Evolutionary conservation across 2,888 invertebrate species (phyloP).

Genomic region (Euplexia lucipara): DNA sequence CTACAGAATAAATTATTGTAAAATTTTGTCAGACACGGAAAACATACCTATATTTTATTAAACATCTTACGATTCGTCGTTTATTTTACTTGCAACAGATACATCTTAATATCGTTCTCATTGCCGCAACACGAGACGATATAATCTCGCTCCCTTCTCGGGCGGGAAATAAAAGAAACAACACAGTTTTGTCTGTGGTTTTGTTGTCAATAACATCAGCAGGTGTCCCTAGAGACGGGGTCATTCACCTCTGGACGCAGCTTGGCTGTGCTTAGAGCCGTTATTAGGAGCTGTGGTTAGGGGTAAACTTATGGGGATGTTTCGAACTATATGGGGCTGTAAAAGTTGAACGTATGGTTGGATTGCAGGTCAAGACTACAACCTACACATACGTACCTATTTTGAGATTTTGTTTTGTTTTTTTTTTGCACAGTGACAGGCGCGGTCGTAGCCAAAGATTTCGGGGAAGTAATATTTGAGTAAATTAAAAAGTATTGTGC

Average conservation of each 20-base stretch:
- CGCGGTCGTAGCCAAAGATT: too few relatives aligned
- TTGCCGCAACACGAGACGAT: constrained; percentile 38
- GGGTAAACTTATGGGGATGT: constrained; percentile 69
- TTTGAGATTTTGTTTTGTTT: too few relatives aligned
- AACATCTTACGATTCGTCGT: not conserved
- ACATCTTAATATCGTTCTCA: constrained; percentile 31
- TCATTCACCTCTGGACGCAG: constrained; percentile 79
- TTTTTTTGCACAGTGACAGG: too few relatives aligned
- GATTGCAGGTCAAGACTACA: constrained; percentile 49
- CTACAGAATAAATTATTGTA: not conserved
- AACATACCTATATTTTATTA: not conserved
- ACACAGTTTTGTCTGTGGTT: constrained; percentile 68
- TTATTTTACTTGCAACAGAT: constrained; percentile 7
- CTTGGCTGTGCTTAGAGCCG: constrained; percentile 71
- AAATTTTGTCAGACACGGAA: not conserved
- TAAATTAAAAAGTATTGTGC: too few relatives aligned
- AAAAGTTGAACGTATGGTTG: constrained; percentile 51
- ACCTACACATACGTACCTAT: not conserved
- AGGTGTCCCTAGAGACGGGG: constrained; percentile 85
- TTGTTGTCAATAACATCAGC: constrained; percentile 89
- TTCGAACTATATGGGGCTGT: constrained; percentile 58
- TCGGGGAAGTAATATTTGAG: too few relatives aligned
- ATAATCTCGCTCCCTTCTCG: constrained; percentile 69
- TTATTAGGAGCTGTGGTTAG: constrained; percentile 70
- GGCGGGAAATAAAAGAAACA: constrained; percentile 85